phyloP scores from a whole-genome alignment of 2,797 vertebrate genomes.

The Borostomias antarcticus region DNA sequence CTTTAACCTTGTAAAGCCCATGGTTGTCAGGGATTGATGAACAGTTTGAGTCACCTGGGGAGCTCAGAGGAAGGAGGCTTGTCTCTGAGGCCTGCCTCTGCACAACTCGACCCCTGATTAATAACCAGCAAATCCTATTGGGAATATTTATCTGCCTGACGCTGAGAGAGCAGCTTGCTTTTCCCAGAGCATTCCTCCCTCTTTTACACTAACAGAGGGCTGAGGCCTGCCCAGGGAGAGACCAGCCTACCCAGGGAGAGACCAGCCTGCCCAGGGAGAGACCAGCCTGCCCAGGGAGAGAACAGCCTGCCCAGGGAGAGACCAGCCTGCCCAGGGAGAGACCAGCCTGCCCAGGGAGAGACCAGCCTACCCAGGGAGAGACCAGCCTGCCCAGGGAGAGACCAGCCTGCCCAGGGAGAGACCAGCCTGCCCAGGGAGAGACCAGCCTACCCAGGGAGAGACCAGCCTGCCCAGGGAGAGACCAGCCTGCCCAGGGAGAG shows the following conservation, averaged over 20 bases:
- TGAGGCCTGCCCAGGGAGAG: conserved; percentile 33
- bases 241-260: no score
- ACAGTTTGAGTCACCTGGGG: conserved; percentile 9
- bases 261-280: conserved; percentile 12
- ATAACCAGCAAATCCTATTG: conserved; percentile 41
- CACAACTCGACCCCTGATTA: conserved; percentile 37
- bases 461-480: no score
- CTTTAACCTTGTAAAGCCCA: not conserved
- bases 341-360: no score
- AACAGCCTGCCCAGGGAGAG: no score
- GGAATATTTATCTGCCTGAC: conserved; percentile 41
- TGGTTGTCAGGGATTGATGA: not conserved
- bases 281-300: no score
- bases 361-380: no score
- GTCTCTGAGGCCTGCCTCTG: conserved; percentile 17
- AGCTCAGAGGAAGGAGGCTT: conserved; percentile 22
- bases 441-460: no score
- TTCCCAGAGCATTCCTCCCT: conserved; percentile 51
- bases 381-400: no score
- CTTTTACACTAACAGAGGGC: conserved; percentile 51
- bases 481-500: no score
- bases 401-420: no score
- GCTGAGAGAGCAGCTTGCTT: conserved; percentile 42
- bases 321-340: no score
- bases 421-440: no score